Base-by-base conservation (phyloP, 2,113 vertebrate genomes). In the Helogale parvula region DNA sequence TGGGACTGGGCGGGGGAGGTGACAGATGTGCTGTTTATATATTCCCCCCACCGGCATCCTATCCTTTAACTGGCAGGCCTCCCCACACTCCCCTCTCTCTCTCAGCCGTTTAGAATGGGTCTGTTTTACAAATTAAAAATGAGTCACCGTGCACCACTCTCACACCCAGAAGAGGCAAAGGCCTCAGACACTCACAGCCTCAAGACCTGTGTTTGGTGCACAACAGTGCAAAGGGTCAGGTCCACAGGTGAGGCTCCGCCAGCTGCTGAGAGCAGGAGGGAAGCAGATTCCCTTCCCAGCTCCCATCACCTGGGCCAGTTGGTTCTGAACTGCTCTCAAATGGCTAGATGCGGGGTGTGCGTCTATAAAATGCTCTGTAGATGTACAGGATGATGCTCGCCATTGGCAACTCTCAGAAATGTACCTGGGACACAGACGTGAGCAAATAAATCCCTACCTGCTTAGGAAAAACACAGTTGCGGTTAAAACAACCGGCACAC, bases 101-200 rank as follows among this genome's bases (percentile, higher is more conserved):
- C 76, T 85, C 25, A 66, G 50, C 68, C 41, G 63, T 92, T 96
- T 27, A 77, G 86, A 96, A 90, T 41, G 69, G 84, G 35, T 95
- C 91, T 92, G n/a, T 94, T 92, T 92, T 82, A 29, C 84, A 93
- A 54, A 90, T 90, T 47, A 33, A 94, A 96, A 96, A 93, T 7
- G 54, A 95, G 54, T 60, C 88, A 81, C 90, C 83, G 69, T 77
- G 76, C 17, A 25, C 76, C 33, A 54, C 72, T 29, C 50, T 17
- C 6, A 4, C 31, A 65, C 74, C 54, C 63, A 89, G 80, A 41
- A 88, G 87, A 25, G 7, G 35, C 54, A 94, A 47, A 23, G 3
- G 0, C 72, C 71, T 68, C 71, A 21, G 76, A 90, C 68, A 98
- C 63, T 77, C 93, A 52, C 14, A 66, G 79, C 79, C 52, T 88